Evolutionary conservation across 2,888 invertebrate genomes (phyloP).

Genomic region (Leptinotarsa tumamoca): DNA sequence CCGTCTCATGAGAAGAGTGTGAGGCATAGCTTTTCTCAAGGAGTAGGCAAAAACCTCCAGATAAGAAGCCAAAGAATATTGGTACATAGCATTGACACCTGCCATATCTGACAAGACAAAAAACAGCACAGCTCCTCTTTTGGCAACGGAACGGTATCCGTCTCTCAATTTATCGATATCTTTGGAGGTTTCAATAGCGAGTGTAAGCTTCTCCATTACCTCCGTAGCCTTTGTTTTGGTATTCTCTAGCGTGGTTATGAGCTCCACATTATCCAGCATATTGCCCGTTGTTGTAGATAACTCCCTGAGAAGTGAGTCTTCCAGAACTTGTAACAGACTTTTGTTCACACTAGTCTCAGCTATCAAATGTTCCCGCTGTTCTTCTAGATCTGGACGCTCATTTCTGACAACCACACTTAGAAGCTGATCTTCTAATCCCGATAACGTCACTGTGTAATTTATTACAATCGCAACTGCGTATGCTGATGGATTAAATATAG

Average conservation of each 20-base stretch:
- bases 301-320: slow-evolving; percentile 87
- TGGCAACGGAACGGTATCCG: slow-evolving; percentile 87
- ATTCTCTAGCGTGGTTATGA: slow-evolving; percentile 87
- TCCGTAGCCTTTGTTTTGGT: slow-evolving; percentile 89
- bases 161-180: slow-evolving; percentile 88
- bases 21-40: slow-evolving; percentile 84
- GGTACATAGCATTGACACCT: slow-evolving; percentile 90
- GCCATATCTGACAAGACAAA: slow-evolving; percentile 93
- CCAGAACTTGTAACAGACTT: slow-evolving; percentile 83
- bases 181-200: slow-evolving; percentile 80
- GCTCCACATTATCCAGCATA: slow-evolving; percentile 91
- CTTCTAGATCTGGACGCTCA: slow-evolving; percentile 89
- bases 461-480: slow-evolving; percentile 91
- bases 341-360: slow-evolving; percentile 89
- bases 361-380: slow-evolving; percentile 85
- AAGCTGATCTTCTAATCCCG: slow-evolving; percentile 90
- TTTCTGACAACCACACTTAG: slow-evolving; percentile 89
- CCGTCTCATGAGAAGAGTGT: slow-evolving; percentile 80
- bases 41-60: slow-evolving; percentile 85
- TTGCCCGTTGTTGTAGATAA: slow-evolving; percentile 89
- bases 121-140: slow-evolving; percentile 89
- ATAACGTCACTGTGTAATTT: slow-evolving; percentile 90
- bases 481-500: slow-evolving; percentile 85
- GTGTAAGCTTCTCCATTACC: slow-evolving; percentile 82
- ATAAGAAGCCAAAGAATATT: slow-evolving; percentile 88